Percentiles rank a stretch among this genome's conserved stretches.
Conservation (phyloP, 35 echinoderm and acorn worm genomes). For the Eucidaris tribuloides region DNA sequence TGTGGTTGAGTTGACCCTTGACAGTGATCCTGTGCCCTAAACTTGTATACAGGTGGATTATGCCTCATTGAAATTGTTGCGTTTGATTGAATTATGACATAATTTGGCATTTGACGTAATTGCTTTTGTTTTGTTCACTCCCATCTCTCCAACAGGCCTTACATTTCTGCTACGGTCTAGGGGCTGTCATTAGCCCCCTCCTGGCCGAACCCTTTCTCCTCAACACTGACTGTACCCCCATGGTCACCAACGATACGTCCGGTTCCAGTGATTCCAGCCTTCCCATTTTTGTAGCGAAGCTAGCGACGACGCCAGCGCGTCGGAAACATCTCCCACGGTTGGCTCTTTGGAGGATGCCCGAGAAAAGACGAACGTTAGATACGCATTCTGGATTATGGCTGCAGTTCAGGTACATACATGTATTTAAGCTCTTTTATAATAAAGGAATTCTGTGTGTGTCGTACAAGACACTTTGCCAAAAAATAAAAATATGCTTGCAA, state of each 20-base stretch:
- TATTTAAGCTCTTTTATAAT: too few species aligned
- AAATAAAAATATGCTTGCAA: too few species aligned
- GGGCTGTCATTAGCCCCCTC: slow-evolving; percentile 92
- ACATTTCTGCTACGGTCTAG: slow-evolving; percentile 98
- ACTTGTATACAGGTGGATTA: too few species aligned
- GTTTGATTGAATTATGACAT: background rate
- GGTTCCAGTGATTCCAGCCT: background rate
- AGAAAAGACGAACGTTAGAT: slow-evolving; percentile 68
- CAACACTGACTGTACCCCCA: slow-evolving; percentile 76
- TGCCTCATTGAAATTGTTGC: background rate
- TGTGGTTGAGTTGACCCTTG: too few species aligned
- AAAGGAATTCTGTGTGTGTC: too few species aligned
- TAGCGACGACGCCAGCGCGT: background rate
- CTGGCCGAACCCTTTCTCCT: slow-evolving; percentile 94
- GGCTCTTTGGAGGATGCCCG: slow-evolving; percentile 65
- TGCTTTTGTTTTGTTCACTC: too few species aligned
- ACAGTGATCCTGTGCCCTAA: too few species aligned
- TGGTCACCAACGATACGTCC: slow-evolving; percentile 34
- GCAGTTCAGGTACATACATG: slow-evolving; percentile 77
- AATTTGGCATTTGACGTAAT: too few species aligned
- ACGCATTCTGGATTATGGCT: slow-evolving; percentile 99
- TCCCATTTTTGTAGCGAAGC: slow-evolving; percentile 16
- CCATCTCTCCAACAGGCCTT: slow-evolving; percentile 68
- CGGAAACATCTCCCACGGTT: background rate
- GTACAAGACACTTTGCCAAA: too few species aligned